Evolutionary conservation across 2,888 invertebrate species (phyloP), one percentile per base, ranked within the genome.

Genomic region (Sussaba pulchella): DNA sequence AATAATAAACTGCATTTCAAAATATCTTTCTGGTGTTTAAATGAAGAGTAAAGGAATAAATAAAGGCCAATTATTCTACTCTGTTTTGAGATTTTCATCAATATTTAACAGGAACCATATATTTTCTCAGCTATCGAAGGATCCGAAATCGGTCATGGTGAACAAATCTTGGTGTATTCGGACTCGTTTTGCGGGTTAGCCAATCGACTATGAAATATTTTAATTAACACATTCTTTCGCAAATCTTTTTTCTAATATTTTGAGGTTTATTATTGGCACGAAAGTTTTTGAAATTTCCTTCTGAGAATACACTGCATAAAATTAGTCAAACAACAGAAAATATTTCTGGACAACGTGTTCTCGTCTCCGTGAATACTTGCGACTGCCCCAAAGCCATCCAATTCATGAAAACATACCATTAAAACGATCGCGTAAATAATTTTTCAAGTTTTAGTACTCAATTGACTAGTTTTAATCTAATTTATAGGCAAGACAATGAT

Each of bases 401-500:
- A n/a, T n/a, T n/a, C n/a, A n/a, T 24, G 24, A 24, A 10, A 9
- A 5, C 8, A 6, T 21, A 2, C 2, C 12, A 12, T 21, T 12
- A 10, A 21, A 21, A 52, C n/a, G 12, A 24, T 12, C 12, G 52
- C 24, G 8, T 4, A 26, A 54, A 26, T 2, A 54, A 26, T 54
- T 54, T 54, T 54, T 26, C 26, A 26, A 26, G 26, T 24, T 24
- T 26, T n/a, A 54, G 6, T n/a, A 54, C 12, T 54, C 50, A 52
- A 54, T 26, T 26, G n/a, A 26, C 26, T 12, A n/a, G 52, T 54
- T 54, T 54, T 26, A 2, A 54, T 24, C 26, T 26, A 54, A 26
- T 54, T 26, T n/a, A 54, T 21, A 50, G 67, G 50, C 21, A 12
- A 36, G 39, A 50, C 19, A 50, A 31, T 19, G 47, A 41, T n/a